These are phyloP conservation scores for Clarias pachynema DNA, from an alignment of 2,797 vertebrate genomes.

Conservation along the genomic window DNA sequence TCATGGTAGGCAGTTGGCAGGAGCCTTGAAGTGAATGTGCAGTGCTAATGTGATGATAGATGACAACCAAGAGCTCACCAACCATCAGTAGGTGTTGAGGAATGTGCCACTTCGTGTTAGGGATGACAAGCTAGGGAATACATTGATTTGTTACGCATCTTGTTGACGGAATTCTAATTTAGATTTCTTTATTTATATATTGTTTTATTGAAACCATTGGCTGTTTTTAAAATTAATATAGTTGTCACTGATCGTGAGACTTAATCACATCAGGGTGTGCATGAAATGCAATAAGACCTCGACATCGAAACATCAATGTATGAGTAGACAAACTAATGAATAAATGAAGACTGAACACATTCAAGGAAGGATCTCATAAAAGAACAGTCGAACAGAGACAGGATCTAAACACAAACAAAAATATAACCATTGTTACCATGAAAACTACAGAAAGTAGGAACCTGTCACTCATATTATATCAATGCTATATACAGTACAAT, in stretches of 20 bases:
- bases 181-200: neutral
- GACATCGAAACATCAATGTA: neutral
- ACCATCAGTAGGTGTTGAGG: neutral
- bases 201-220: neutral
- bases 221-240: neutral
- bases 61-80: neutral
- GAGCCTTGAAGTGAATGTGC: conserved; percentile 26
- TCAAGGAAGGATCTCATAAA: neutral
- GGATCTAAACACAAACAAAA: neutral
- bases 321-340: neutral
- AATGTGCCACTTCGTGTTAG: neutral
- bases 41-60: conserved; percentile 34
- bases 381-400: neutral
- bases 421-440: neutral
- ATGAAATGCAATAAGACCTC: neutral
- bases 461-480: neutral
- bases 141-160: neutral
- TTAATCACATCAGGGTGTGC: neutral
- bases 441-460: neutral
- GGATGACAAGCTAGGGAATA: neutral
- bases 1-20: conserved; percentile 2
- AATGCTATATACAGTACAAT: neutral
- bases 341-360: neutral
- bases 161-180: neutral
- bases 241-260: neutral